Evolutionary conservation across 2,113 vertebrate genomes (phyloP).

Genomic region (Seriola rivoliana): DNA sequence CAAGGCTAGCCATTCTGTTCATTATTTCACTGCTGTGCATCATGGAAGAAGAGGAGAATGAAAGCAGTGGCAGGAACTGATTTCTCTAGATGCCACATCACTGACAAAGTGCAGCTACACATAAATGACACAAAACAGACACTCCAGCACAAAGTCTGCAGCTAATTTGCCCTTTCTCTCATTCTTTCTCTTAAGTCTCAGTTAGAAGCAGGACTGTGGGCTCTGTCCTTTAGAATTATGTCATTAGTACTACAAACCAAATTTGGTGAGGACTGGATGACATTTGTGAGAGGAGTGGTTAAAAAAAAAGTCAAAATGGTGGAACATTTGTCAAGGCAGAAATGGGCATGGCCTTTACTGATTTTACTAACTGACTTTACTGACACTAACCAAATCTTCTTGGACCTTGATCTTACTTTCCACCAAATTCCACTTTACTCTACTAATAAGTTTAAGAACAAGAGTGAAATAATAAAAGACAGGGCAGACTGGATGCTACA

Average conservation of each 20-base stretch:
- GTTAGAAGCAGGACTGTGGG: slow-evolving; percentile 10
- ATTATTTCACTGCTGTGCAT: slow-evolving; percentile 49
- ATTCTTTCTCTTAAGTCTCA: slow-evolving; percentile 8
- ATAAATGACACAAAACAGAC: slow-evolving; percentile 53
- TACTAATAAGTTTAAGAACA: background rate
- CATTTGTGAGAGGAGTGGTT: background rate
- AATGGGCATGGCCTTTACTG: background rate
- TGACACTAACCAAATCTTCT: background rate
- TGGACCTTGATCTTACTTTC: background rate
- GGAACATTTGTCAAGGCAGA: background rate
- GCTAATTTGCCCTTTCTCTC: slow-evolving; percentile 28
- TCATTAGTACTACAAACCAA: background rate
- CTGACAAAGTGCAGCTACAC: slow-evolving; percentile 32
- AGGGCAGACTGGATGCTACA: too few species aligned
- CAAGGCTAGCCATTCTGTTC: slow-evolving; percentile 34
- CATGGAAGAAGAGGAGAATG: slow-evolving; percentile 33
- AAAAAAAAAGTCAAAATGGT: background rate
- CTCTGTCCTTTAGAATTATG: slow-evolving; percentile 1
- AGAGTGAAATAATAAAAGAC: slow-evolving; percentile 4
- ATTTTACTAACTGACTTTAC: too few species aligned
- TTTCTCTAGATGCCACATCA: slow-evolving; percentile 27
- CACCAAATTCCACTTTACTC: background rate
- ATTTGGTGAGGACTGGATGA: background rate
- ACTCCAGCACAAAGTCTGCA: slow-evolving; percentile 43
- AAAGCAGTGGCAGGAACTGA: slow-evolving; percentile 27